Base-by-base conservation (phyloP, 2,113 vertebrate genomes). In the Brevimyrus niger region DNA sequence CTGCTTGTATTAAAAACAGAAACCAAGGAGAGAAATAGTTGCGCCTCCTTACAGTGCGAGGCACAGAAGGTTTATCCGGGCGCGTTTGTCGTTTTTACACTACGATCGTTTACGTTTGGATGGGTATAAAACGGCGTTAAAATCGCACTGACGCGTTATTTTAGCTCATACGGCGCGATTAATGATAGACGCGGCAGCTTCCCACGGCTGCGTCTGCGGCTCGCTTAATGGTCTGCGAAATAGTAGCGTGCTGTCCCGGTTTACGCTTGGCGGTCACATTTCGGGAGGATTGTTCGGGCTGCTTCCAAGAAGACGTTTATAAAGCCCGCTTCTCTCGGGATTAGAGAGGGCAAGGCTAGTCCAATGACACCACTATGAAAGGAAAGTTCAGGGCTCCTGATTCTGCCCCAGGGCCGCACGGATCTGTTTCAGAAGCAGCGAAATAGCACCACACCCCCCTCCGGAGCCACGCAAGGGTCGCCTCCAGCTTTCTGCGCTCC, bases 361-460 rank as follows among this genome's bases (percentile, higher is more conserved):
- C 44, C 4, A 23, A 11, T 47, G 82, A 8, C 82, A 84, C 23
- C 82, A 0, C 17, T 47, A n/a, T 42, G 5, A 23, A 44, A n/a
- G 82, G 9, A 84, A 84, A n/a, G 17, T 23, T 47, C 80, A 44
- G 44, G 38, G 8, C 3, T 23, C 80, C 35, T 8, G 35, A 21
- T 91, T 92, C 69, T 91, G 94, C 94, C 94, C 89, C 89, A 80
- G 94, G 94, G 94, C 88, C 92, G 87, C 82, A 80, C 91, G 94
- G 95, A 95, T 94, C 94, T 95, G 94, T 94, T 88, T 76, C 47
- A 88, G 90, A 11, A 84, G 82, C 42, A 46, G 82, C 44, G 7
- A 17, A 21, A 23, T 48, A 6, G 10, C 42, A 47, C 46, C 46
- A 48, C 44, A 47, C 44, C 46, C 21, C 21, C 82, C 42, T 42